Evolutionary conservation across 1,140 invertebrate genomes (phyloP), one percentile per base, ranked within the genome.

Genomic region (Camponotus vicinus): DNA sequence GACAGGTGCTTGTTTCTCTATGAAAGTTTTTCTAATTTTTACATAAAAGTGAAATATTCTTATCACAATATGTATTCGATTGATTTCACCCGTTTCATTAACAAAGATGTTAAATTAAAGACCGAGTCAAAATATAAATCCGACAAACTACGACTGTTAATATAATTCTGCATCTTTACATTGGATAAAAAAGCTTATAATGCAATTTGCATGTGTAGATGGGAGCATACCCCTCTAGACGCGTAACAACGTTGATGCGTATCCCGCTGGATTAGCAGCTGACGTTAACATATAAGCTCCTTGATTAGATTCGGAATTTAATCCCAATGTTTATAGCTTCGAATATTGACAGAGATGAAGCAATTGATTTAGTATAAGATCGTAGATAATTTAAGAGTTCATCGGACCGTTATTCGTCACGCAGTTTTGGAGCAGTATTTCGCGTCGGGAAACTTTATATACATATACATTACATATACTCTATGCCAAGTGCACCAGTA

Each of bases 401-500:
- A 6, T 40, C 34, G 40, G 52, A 15, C 55, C 34, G 73, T 77
- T 78, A 77, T 66, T 67, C 82, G 45, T 82, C 85, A 52, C 66
- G 40, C 69, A 76, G 49, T 61, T 86, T 80, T 40, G 49, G 61
- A 52, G 63, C 49, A n/a, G 66, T 34, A 52, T 49, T 67, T 59
- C 76, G 86, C 45, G 42, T 67, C 18, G 67, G 45, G 13, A 7
- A 83, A 86, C 37, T 27, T 18, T 73, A 49, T 18, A 55, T 40
- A 34, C 55, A 27, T 42, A 42, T 18, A 45, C 9, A 57, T 49
- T 27, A 27, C 27, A 49, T 52, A 18, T 6, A 6, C 18, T n/a
- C 42, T 11, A 57, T 5, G 21, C 75, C 76, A 63, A n/a, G 69
- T 79, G 78, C 82, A 80, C 80, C 61, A 75, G 85, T 88, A 86